Evolutionary conservation across 1,140 invertebrate species (phyloP), one percentile per base, ranked within the genome.

Genomic region (Mactra quadrangularis): DNA sequence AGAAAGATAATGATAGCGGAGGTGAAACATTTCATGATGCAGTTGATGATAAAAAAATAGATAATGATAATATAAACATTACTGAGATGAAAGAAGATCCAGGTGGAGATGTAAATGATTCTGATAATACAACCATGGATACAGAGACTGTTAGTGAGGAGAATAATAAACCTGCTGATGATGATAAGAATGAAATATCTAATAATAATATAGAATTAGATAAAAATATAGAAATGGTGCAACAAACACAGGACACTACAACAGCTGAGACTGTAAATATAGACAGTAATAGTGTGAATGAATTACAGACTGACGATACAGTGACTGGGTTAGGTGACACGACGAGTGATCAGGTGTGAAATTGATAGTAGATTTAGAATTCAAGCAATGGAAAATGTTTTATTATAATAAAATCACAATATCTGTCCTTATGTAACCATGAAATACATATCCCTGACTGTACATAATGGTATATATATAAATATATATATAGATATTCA

Each of bases 21-120:
- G 64, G 60, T 31, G 77, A 71, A 35, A 52, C 57, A 7, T 81
- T 68, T 71, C 66, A 81, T 59, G 77, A 81, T 81, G 77, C 77
- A 25, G 19, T 59, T 22, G 77, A 71, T 29, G 64, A 53, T n/a
- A 19, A 78, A 15, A 47, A 66, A 52, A 47, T 25, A 13, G 45
- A 17, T 27, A 62, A 60, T 47, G 17, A 27, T 17, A 38, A 31
- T 33, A 7, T 41, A 41, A 15, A 15, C 6, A 52, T 1, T 50
- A 38, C 66, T 55, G 77, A 81, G 33, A 38, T 66, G 19, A 68
- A 45, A 27, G 64, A 78, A 25, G 66, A 81, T 71, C 64, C 66
- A 15, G 77, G 77, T n/a, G 77, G 66, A 29, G 0, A 47, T 0
- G 22, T 9, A 22, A 33, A 19, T 15, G 31, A 74, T n/a, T n/a